A percentile compares a stretch with the other conserved stretches of the same genome.
Conservation (phyloP, 2,113 vertebrate species). For the Oxyruncus cristatus region DNA sequence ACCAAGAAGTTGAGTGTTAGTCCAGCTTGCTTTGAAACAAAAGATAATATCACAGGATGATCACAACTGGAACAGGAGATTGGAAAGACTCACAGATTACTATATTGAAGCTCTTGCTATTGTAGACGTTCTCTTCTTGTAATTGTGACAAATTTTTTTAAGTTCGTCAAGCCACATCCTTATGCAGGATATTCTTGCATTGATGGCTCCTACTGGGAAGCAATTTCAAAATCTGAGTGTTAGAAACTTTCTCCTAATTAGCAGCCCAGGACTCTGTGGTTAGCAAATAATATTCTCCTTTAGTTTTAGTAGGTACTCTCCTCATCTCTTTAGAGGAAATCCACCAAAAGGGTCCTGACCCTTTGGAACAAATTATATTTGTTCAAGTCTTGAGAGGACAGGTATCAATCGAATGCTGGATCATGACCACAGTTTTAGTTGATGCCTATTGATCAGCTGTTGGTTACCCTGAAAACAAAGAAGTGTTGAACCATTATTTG, state of each 20-base stretch:
- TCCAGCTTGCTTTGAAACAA: not conserved
- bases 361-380: not conserved
- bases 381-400: not conserved
- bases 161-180: not conserved
- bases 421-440: not conserved
- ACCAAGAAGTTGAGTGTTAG: not conserved
- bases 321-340: not conserved
- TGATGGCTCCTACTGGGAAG: not conserved
- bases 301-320: not conserved
- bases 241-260: not conserved
- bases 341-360: not conserved
- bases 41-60: not conserved
- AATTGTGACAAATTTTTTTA: not conserved
- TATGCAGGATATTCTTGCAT: not conserved
- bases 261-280: not conserved
- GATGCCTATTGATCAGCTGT: not conserved
- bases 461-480: not conserved
- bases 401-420: not conserved
- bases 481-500: not conserved
- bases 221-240: not conserved
- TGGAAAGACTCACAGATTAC: not conserved
- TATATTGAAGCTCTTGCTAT: not conserved
- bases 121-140: not conserved
- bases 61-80: not conserved
- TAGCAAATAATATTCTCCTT: not conserved